Evolutionary conservation across 2,113 vertebrate genomes (phyloP), one percentile per base, ranked within the genome.

Genomic region (Cariama cristata): DNA sequence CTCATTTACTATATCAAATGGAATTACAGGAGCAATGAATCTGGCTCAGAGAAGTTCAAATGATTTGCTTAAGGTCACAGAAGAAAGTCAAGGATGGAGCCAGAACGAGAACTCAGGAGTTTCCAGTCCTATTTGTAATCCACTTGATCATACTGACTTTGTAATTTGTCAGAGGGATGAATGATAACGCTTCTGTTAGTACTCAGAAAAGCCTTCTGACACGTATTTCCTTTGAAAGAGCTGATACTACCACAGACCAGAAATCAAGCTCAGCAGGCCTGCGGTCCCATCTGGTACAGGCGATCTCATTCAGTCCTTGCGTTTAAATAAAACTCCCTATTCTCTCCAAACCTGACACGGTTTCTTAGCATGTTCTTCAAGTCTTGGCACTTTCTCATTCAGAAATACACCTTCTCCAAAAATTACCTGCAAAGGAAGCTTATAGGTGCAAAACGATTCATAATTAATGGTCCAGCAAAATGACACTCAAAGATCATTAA

Each of bases 11-110:
- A 11, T 90, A 76, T 94, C 91, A 91, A 66, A 90, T 69, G 30
- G 91, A 96, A 96, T 94, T 77, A 91, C 49, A 80, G 12, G 28
- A 85, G 74, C 86, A 91, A 88, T 93, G 80, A 73, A 88, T 96
- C 87, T 94, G 80, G 32, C 80, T 85, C 62, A 8, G 67, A 82
- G 71, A 72, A 85, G 77, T 93, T 96, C 58, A 90, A 38, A 72
- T 85, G 2, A 95, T 91, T 96, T 97, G 83, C 63, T 94, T 86
- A 73, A 88, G 96, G 92, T 95, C 95, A 92, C 92, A 80, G 71
- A 73, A 96, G 35, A 96, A 93, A 94, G 66, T 58, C 45, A 58
- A 76, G 76, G 76, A 56, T 0, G 0, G 73, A 97, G 80, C 53
- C 93, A 93, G 92, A 79, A 66, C 2, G 14, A 75, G 73, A 96